These are phyloP conservation scores for Origma solitaria DNA, from an alignment of 2,113 vertebrate species.

Conservation along the genomic window DNA sequence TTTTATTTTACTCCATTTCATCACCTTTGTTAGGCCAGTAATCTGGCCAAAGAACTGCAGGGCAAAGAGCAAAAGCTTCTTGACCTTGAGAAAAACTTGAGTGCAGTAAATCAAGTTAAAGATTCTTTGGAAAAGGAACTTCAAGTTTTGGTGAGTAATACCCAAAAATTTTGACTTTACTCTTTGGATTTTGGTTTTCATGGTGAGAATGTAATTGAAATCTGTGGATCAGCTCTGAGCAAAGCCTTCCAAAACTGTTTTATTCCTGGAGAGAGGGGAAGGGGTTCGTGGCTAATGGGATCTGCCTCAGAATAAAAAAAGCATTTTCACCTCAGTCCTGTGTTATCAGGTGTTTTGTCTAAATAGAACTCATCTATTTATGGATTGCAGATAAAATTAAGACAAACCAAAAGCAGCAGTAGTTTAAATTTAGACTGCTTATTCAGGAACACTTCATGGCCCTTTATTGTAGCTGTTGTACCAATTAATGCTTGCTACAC, in stretches of 20 bases:
- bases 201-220: not conserved
- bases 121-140: constrained; percentile 82
- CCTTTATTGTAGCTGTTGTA: not conserved
- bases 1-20: constrained; percentile 45
- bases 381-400: not conserved
- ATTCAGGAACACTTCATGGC: not conserved
- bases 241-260: not conserved
- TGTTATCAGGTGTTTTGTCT: not conserved
- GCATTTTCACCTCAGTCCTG: not conserved
- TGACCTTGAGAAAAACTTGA: constrained; percentile 79
- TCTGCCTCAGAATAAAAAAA: not conserved
- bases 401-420: not conserved
- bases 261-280: not conserved
- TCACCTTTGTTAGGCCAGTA: constrained; percentile 74
- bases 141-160: constrained; percentile 81
- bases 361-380: not conserved
- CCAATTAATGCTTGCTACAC: not conserved
- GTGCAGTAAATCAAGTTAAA: constrained; percentile 78
- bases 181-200: not conserved
- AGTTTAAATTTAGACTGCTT: not conserved
- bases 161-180: not conserved
- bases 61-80: constrained; percentile 78
- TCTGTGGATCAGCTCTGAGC: not conserved
- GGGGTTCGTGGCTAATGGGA: not conserved
- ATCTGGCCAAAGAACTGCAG: constrained; percentile 80